A percentile compares a stretch with the other conserved stretches of the same genome.
These are phyloP conservation scores for Chrysemys picta DNA, from an alignment of 2,113 vertebrate genomes.

Conservation along the genomic window DNA sequence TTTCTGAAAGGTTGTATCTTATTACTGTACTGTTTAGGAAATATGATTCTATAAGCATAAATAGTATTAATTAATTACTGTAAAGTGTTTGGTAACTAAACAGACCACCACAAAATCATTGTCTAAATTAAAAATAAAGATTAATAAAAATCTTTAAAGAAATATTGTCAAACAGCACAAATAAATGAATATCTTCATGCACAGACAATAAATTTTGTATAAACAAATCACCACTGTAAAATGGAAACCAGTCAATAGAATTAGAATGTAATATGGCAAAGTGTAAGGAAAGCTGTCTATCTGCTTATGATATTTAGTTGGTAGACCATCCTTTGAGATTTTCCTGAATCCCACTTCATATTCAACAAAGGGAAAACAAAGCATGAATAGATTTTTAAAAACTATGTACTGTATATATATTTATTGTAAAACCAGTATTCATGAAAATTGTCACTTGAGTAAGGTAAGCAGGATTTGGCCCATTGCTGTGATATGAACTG, in stretches of 20 bases:
- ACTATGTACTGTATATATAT: neutral
- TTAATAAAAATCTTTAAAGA: neutral
- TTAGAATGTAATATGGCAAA: neutral
- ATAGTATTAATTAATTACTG: neutral
- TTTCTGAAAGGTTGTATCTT: neutral
- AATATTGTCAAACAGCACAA: neutral
- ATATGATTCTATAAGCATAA: conserved; percentile 9
- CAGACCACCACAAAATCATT: neutral
- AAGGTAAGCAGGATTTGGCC: neutral
- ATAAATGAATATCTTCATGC: neutral
- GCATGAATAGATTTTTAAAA: neutral
- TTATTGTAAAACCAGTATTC: neutral
- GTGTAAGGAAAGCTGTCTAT: neutral
- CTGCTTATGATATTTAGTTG: neutral
- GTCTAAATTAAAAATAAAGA: neutral
- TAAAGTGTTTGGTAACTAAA: neutral
- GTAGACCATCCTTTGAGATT: neutral
- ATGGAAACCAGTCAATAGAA: neutral
- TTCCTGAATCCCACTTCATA: neutral
- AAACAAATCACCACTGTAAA: neutral
- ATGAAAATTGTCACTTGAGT: conserved; percentile 1
- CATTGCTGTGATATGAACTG: neutral
- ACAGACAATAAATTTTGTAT: neutral
- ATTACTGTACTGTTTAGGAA: neutral
- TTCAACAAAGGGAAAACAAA: neutral